Percentiles rank a stretch among this genome's conserved stretches.
phyloP scores from a whole-genome alignment of 2,888 invertebrate genomes.

The Lagria hirta region DNA sequence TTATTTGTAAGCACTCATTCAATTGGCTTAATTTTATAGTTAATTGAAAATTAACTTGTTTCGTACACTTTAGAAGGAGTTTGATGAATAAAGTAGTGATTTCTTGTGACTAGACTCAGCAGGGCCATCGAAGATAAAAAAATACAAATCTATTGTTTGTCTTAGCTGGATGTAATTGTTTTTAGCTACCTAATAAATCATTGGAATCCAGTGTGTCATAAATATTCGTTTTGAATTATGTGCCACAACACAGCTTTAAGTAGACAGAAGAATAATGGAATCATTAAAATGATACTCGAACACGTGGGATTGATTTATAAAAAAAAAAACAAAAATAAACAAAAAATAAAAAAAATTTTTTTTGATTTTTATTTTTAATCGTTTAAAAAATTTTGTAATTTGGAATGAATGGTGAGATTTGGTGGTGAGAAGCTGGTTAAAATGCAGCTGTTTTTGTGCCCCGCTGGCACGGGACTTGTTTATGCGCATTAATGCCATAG shows the following conservation, averaged over 20 bases:
- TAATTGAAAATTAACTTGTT: too few relatives aligned
- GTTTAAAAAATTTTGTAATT: too few relatives aligned
- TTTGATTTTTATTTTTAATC: neutral
- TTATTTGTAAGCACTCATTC: too few relatives aligned
- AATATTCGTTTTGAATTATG: constrained; percentile 16
- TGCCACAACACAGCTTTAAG: constrained; percentile 17
- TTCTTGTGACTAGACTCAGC: too few relatives aligned
- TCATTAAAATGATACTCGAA: constrained; percentile 5
- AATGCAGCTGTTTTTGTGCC: constrained; percentile 28
- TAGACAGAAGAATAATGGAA: constrained; percentile 21
- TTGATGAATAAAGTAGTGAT: too few relatives aligned
- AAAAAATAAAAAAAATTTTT: neutral
- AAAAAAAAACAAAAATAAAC: too few relatives aligned
- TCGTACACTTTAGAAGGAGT: too few relatives aligned
- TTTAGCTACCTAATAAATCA: too few relatives aligned
- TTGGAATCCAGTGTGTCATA: constrained; percentile 13
- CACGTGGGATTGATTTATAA: constrained; percentile 17
- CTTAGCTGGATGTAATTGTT: too few relatives aligned
- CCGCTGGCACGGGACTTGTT: constrained; percentile 41
- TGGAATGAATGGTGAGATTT: constrained; percentile 1
- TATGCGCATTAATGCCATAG: constrained; percentile 33
- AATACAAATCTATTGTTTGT: too few relatives aligned
- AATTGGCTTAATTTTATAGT: too few relatives aligned
- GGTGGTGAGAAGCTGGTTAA: constrained; percentile 20
- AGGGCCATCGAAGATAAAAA: too few relatives aligned